Percentiles rank a stretch among this genome's conserved stretches.
Evolutionary conservation across 2,888 invertebrate species (phyloP).

Genomic region (Cerastoderma edule): DNA sequence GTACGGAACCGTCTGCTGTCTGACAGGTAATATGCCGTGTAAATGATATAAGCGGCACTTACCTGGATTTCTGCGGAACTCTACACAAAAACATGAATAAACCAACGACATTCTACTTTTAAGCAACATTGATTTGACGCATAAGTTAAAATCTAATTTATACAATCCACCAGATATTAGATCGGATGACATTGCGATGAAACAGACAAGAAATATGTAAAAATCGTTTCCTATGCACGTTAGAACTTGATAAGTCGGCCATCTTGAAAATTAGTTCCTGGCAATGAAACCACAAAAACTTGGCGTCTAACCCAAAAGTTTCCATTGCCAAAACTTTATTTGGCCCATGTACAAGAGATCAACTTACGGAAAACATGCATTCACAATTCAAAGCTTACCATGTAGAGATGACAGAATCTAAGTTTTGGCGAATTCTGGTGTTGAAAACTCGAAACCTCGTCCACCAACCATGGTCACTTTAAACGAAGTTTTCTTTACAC

Average conservation of each 20-base stretch:
- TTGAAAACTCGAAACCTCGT: conserved; percentile 56
- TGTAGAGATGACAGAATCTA: conserved; percentile 57
- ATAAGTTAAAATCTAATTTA: too few relatives aligned
- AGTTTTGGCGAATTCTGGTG: conserved; percentile 51
- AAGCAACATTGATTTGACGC: too few relatives aligned
- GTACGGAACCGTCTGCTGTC: conserved; percentile 10
- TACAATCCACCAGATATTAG: too few relatives aligned
- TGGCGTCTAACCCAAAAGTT: conserved; percentile 65
- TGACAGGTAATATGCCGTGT: conserved; percentile 35
- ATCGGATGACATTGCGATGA: too few relatives aligned
- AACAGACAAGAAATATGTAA: conserved; percentile 8
- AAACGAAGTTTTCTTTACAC: conserved; percentile 38
- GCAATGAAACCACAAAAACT: conserved; percentile 64
- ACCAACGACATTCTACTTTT: background rate
- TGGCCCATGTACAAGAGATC: conserved; percentile 62
- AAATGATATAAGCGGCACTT: conserved; percentile 54
- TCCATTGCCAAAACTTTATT: conserved; percentile 65
- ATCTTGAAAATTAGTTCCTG: conserved; percentile 76
- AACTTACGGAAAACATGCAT: conserved; percentile 58
- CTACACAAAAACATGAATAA: background rate
- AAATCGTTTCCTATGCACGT: conserved; percentile 64
- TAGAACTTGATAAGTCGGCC: conserved; percentile 75
- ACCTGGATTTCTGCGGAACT: conserved; percentile 34
- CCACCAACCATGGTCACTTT: conserved; percentile 63
- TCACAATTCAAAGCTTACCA: conserved; percentile 57